A percentile compares a stretch with the other conserved stretches of the same genome.
phyloP scores from a whole-genome alignment of 2,113 vertebrate species.

The Bubo scandiacus region DNA sequence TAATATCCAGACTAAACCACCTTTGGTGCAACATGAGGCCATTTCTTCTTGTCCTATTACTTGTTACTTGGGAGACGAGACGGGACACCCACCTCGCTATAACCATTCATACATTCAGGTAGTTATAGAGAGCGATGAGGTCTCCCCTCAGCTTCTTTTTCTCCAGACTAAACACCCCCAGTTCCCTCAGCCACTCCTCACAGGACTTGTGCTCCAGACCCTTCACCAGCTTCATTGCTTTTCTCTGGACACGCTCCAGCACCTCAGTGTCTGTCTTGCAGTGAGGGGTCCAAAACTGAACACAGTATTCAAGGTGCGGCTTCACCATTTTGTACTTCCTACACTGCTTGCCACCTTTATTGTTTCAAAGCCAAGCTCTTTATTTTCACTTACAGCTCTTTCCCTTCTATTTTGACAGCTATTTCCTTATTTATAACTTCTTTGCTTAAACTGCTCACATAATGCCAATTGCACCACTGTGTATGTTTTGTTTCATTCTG shows the following conservation, averaged over 20 bases:
- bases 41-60: not conserved
- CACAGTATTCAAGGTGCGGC: not conserved
- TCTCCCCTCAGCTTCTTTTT: not conserved
- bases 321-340: not conserved
- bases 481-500: not conserved
- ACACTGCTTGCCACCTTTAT: not conserved
- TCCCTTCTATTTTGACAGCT: not conserved
- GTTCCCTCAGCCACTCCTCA: not conserved
- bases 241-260: not conserved
- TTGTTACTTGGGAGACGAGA: not conserved
- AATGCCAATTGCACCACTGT: not conserved
- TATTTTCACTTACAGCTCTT: not conserved
- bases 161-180: not conserved
- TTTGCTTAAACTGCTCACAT: not conserved
- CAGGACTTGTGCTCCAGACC: fast-evolving
- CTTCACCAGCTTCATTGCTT: fast-evolving
- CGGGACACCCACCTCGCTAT: fast-evolving
- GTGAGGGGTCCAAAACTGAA: not conserved
- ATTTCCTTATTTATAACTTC: not conserved
- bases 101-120: not conserved
- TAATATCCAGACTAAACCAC: not conserved
- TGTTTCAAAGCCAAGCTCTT: not conserved
- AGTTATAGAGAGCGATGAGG: fast-evolving
- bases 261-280: not conserved
- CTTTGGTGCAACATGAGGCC: not conserved